phyloP scores from a whole-genome alignment of 2,888 invertebrate species.

The Drosophila dives region DNA sequence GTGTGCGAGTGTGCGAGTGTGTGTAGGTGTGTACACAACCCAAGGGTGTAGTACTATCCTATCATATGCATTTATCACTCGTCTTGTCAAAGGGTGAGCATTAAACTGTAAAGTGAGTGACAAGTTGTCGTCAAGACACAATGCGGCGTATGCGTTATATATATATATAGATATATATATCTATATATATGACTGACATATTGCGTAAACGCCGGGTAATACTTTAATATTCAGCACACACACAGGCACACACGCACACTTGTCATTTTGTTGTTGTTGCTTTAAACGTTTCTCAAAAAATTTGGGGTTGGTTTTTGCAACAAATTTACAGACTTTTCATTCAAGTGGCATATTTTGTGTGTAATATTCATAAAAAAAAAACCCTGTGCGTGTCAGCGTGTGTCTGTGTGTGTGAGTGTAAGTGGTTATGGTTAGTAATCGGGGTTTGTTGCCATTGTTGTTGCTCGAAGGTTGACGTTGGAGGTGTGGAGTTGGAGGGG shows the following conservation, averaged over 20 bases:
- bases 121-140: conserved; percentile 58
- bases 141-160: conserved; percentile 41
- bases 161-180: conserved; percentile 3
- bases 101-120: conserved; percentile 57
- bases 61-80: conserved; percentile 33
- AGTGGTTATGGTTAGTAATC: conserved; percentile 42
- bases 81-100: conserved; percentile 17
- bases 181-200: conserved; percentile 20
- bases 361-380: conserved; percentile 67
- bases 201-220: conserved; percentile 49
- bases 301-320: conserved; percentile 33
- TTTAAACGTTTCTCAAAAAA: conserved; percentile 19
- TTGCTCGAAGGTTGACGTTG: not conserved
- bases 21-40: not conserved
- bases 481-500: not conserved
- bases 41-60: conserved; percentile 30
- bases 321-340: conserved; percentile 53
- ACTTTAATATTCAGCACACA: conserved; percentile 51
- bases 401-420: conserved; percentile 22
- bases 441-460: conserved; percentile 6
- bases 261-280: conserved; percentile 1
- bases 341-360: conserved; percentile 63
- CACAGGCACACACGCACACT: not conserved
- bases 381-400: conserved; percentile 17
- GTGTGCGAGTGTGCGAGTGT: not conserved